Conservation (phyloP, 2,113 vertebrate genomes). For the Tragelaphus imberbis region DNA sequence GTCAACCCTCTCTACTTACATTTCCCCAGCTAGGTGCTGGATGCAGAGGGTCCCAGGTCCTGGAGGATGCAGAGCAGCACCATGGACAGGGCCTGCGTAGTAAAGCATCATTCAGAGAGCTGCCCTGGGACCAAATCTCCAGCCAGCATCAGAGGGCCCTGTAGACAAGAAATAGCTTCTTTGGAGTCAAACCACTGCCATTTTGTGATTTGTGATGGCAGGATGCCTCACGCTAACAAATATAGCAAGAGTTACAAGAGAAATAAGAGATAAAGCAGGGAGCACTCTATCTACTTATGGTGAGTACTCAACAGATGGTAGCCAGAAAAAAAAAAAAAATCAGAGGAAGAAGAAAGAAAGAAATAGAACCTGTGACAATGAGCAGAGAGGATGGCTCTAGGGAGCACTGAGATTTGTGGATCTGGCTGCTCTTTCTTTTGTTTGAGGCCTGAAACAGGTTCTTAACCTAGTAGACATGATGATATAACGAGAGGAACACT, state of each 20-base stretch:
- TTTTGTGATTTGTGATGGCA: not conserved
- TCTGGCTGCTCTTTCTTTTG: not conserved
- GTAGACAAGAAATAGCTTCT: not conserved
- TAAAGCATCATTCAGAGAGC: not conserved
- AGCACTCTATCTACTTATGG: not conserved
- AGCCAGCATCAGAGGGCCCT: not conserved
- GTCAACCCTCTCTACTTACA: not conserved
- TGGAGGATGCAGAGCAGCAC: not conserved
- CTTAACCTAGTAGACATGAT: not conserved
- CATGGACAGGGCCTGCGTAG: not conserved
- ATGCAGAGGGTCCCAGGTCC: not conserved
- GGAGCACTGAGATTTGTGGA: not conserved
- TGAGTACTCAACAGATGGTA: not conserved
- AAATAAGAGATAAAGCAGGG: not conserved
- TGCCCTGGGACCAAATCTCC: not conserved
- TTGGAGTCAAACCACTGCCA: not conserved
- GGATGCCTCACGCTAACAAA: not conserved
- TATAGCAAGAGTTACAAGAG: not conserved
- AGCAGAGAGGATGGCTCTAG: not conserved
- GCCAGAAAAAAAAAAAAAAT: not conserved
- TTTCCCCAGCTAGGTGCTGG: not conserved
- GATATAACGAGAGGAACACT: not conserved
- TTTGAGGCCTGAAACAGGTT: not conserved
- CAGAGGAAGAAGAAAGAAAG: not conserved
- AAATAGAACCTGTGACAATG: not conserved